Percentiles rank a stretch among this genome's conserved stretches.
phyloP scores from a whole-genome alignment of 2,113 vertebrate genomes.

The Porphyrio hochstetteri region DNA sequence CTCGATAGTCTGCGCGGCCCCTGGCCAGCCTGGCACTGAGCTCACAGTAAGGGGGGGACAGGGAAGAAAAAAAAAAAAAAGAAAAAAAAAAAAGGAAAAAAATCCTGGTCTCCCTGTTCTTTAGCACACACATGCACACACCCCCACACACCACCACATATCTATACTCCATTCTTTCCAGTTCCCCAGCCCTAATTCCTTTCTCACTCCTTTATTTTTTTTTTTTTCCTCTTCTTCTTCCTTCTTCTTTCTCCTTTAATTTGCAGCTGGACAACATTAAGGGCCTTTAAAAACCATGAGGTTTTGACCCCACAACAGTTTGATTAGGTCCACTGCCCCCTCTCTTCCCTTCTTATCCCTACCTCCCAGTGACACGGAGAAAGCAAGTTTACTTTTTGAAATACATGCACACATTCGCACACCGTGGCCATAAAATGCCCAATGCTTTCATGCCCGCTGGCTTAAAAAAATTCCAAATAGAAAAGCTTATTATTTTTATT shows the following conservation, averaged over 20 bases:
- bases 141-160: neutral
- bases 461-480: neutral
- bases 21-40: conserved; percentile 71
- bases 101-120: conserved; percentile 60
- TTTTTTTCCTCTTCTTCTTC: too few relatives aligned
- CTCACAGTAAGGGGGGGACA: neutral
- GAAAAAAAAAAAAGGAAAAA: neutral
- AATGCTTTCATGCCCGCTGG: neutral
- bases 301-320: conserved; percentile 70
- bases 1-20: conserved; percentile 66
- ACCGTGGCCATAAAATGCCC: neutral
- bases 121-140: conserved; percentile 34
- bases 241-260: neutral
- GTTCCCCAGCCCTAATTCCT: conserved; percentile 47
- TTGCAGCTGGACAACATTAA: conserved; percentile 90
- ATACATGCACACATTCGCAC: neutral
- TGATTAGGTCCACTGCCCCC: conserved; percentile 66
- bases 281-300: conserved; percentile 78
- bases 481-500: conserved; percentile 38
- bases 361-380: conserved; percentile 69
- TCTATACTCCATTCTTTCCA: conserved; percentile 62
- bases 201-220: neutral
- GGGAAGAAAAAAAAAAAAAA: neutral
- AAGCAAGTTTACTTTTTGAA: conserved; percentile 79
- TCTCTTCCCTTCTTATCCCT: neutral